These are phyloP conservation scores for Halcyon badia DNA, from an alignment of 2,797 vertebrate species.

Conservation along the genomic window DNA sequence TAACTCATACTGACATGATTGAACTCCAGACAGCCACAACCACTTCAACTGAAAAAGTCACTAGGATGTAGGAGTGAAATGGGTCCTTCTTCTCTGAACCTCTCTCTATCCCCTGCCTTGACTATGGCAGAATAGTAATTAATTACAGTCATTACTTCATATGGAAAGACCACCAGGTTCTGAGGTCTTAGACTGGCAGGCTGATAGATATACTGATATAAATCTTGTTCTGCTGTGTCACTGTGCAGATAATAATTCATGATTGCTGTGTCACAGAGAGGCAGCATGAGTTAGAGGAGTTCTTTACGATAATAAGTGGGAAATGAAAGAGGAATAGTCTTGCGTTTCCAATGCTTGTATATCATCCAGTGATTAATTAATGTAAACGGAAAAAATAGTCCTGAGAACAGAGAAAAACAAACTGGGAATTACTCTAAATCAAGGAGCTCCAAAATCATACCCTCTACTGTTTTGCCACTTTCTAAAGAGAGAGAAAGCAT, in stretches of 20 bases:
- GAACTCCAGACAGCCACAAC: neutral
- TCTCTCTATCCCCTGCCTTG: neutral
- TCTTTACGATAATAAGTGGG: neutral
- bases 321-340: neutral
- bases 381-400: neutral
- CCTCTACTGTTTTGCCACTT: neutral
- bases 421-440: neutral
- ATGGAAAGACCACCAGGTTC: neutral
- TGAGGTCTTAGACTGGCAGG: neutral
- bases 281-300: neutral
- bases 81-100: neutral
- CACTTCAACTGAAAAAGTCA: neutral
- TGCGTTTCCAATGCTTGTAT: neutral
- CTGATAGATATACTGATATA: neutral
- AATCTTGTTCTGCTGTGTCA: neutral
- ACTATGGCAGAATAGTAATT: neutral
- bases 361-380: neutral
- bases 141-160: neutral
- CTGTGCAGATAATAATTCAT: neutral
- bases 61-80: neutral
- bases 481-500: neutral
- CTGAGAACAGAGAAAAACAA: neutral
- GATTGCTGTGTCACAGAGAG: neutral
- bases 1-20: neutral
- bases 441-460: neutral